Conservation (phyloP, 2,797 vertebrate genomes). For the Picus viridis region DNA sequence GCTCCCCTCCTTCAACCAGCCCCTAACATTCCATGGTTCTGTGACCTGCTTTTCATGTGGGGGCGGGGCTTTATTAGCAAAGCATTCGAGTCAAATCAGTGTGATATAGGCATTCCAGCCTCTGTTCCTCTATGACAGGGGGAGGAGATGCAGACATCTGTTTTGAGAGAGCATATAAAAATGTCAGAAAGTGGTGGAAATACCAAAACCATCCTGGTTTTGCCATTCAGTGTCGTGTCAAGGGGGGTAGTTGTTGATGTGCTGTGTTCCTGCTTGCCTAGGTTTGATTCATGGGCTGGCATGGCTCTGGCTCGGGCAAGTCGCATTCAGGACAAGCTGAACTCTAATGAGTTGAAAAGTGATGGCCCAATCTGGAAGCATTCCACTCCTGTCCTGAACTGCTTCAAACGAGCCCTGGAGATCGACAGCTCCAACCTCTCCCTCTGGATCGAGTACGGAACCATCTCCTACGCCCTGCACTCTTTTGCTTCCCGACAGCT, state of each 20-base stretch:
- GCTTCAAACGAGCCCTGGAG: conserved; percentile 93
- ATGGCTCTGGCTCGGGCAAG: conserved; percentile 97
- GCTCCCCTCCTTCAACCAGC: not conserved
- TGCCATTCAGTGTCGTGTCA: not conserved
- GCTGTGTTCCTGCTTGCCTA: conserved; percentile 35
- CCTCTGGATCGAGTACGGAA: conserved; percentile 97
- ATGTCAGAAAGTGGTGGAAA: not conserved
- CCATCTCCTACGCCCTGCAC: conserved; percentile 95
- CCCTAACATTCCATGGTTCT: no score
- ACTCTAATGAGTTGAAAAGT: conserved; percentile 96
- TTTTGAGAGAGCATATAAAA: not conserved
- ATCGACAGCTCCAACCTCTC: conserved; percentile 94
- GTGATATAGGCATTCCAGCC: not conserved
- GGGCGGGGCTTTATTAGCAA: not conserved
- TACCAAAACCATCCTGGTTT: not conserved
- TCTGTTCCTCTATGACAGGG: not conserved
- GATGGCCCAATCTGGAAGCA: conserved; percentile 97
- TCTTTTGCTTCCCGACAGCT: conserved; percentile 96
- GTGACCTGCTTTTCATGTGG: not conserved
- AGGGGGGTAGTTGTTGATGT: not conserved
- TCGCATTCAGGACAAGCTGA: conserved; percentile 97
- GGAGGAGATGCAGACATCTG: not conserved
- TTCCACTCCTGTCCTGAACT: conserved; percentile 91
- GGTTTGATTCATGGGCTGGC: conserved; percentile 99
- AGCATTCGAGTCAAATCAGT: not conserved